Evolutionary conservation across 2,113 vertebrate genomes (phyloP).

Genomic region (Triplophysa rosa): DNA sequence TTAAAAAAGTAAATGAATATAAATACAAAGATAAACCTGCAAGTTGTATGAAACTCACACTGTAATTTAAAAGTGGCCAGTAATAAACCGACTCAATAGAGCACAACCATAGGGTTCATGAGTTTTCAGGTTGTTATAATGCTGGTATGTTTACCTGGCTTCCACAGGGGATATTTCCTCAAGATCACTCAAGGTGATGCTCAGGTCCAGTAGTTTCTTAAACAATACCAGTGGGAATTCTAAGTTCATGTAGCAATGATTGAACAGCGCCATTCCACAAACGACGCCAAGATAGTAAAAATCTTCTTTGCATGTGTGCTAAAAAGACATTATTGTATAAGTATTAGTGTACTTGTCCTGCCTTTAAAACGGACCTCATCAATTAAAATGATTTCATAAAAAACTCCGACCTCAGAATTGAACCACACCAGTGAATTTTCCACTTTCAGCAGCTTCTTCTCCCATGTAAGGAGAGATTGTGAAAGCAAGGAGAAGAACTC

Average conservation of each 20-base stretch:
- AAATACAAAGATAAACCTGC: background rate
- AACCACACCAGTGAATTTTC: conserved; percentile 52
- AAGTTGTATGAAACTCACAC: background rate
- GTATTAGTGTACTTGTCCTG: too few relatives aligned
- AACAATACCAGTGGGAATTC: conserved; percentile 67
- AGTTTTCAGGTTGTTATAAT: too few relatives aligned
- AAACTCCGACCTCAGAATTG: background rate
- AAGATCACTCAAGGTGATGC: conserved; percentile 64
- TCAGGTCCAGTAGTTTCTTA: conserved; percentile 65
- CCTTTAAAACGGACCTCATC: too few relatives aligned
- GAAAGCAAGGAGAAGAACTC: conserved; percentile 65
- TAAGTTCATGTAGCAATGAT: background rate
- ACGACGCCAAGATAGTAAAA: conserved; percentile 58
- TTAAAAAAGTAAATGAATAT: background rate
- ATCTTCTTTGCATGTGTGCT: conserved; percentile 32
- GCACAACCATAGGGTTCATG: too few relatives aligned
- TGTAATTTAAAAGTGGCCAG: too few relatives aligned
- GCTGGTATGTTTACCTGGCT: conserved; percentile 52
- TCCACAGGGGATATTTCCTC: conserved; percentile 63
- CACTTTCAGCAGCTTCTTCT: conserved; percentile 21
- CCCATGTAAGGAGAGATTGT: conserved; percentile 48
- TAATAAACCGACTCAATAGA: too few relatives aligned
- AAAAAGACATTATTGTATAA: background rate
- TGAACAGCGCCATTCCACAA: conserved; percentile 68
- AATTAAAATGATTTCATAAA: too few relatives aligned